Evolutionary conservation across 2,797 vertebrate genomes (phyloP), one percentile per base, ranked within the genome.

Genomic region (Centropyge bicolor): DNA sequence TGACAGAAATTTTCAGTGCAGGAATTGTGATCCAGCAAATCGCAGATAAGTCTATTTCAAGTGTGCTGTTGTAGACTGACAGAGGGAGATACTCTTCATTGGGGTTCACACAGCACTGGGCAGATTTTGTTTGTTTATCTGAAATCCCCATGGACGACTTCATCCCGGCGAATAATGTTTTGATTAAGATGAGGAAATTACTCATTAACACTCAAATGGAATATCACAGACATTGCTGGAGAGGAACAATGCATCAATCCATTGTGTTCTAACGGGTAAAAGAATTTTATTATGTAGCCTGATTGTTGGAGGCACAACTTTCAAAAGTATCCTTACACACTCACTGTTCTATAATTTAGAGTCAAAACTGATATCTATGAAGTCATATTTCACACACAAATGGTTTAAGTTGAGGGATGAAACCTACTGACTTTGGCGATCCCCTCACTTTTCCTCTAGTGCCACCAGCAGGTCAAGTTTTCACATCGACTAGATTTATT

Each of bases 1-100:
- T 82, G 86, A 82, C 67, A 78, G 38, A 86, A 79, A 70, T 64
- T 82, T 85, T 88, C 73, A 79, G 64, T 68, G 70, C 70, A 66
- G 67, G 57, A 87, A 84, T 81, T 79, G 78, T 88, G 86, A 89
- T 86, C 72, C 76, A 86, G 64, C 84, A 82, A 82, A 88, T 88
- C 56, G 27, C 74, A 85, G 52, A 75, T 84, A 83, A 79, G 80
- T 81, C 69, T 76, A 27, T 86, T 85, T 82, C 71, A 69, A 62
- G 74, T 81, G n/a, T 63, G 43, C 62, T 80, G 68, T 69, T 75
- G 70, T 63, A n/a, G 70, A 56, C 61, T 77, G 81, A 76, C 27
- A 17, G 40, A 22, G 57, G 61, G 61, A 67, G 61, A 68, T 65
- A 36, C 31, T 84, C n/a, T 16, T 38, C 17, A 61, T 52, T 52